Percentiles rank a stretch among this genome's conserved stretches.
phyloP scores from a whole-genome alignment of 1,140 invertebrate genomes.

The Drosophila murphyi region DNA sequence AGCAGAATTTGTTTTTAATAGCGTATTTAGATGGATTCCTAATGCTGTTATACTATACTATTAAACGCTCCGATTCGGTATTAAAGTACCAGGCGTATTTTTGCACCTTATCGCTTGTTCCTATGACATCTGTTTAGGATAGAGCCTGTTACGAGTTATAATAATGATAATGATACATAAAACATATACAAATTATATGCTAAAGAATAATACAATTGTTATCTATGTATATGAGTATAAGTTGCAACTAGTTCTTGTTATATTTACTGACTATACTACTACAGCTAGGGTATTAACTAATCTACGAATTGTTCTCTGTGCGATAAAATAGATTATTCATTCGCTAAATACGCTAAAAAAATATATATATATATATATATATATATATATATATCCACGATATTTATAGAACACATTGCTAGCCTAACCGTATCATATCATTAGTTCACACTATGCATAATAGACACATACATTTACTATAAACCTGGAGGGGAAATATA shows the following conservation, averaged over 20 bases:
- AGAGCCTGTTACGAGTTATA: constrained; percentile 30
- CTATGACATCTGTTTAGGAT: constrained; percentile 10
- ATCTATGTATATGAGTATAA: constrained; percentile 23
- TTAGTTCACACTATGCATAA: constrained; percentile 46
- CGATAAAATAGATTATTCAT: constrained; percentile 28
- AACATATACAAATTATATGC: constrained; percentile 12
- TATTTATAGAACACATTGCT: constrained; percentile 8
- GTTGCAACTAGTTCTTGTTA: constrained; percentile 23
- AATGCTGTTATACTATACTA: background rate
- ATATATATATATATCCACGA: constrained; percentile 16
- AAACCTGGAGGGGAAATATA: background rate
- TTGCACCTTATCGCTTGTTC: constrained; percentile 28
- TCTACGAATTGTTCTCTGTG: constrained; percentile 20
- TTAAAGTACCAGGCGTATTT: background rate
- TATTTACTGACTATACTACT: constrained; percentile 19
- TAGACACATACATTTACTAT: constrained; percentile 8
- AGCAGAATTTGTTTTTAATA: too few species aligned
- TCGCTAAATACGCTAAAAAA: background rate
- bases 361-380: constrained; percentile 12
- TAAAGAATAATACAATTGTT: constrained; percentile 6
- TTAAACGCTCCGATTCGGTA: background rate
- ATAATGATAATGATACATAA: constrained; percentile 5
- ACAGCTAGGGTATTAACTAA: constrained; percentile 33
- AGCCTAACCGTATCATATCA: constrained; percentile 61
- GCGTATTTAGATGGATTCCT: background rate